phyloP scores from a whole-genome alignment of 2,797 vertebrate genomes.

The Parauchenoglanis ngamensis region DNA sequence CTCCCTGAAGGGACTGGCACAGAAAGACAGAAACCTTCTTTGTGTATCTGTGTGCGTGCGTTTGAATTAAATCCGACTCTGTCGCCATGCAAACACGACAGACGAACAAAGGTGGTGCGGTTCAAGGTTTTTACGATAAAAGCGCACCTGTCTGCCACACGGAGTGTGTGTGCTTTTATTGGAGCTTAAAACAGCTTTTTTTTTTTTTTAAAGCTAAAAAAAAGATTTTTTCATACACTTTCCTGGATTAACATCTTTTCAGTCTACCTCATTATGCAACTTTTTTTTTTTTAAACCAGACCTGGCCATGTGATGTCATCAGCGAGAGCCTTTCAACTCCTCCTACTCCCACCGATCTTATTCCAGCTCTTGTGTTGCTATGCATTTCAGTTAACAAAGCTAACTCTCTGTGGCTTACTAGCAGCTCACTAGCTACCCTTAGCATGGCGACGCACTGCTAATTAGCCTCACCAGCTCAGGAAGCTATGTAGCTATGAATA shows the following conservation, averaged over 20 bases:
- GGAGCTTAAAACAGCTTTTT: background rate
- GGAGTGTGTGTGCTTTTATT: background rate
- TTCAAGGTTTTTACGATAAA: constrained; percentile 56
- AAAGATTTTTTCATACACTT: background rate
- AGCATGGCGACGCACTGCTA: background rate
- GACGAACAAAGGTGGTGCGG: constrained; percentile 48
- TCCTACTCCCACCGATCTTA: background rate
- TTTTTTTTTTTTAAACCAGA: background rate
- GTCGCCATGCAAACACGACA: constrained; percentile 34
- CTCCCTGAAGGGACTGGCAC: constrained; percentile 43
- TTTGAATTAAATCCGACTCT: constrained; percentile 50
- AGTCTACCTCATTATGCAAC: too few species aligned
- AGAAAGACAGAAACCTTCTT: constrained; percentile 28
- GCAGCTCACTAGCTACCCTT: background rate
- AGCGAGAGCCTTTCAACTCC: background rate
- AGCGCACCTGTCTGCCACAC: constrained; percentile 51
- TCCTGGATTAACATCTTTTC: background rate
- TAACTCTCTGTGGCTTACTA: background rate
- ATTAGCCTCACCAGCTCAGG: background rate
- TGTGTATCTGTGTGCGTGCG: constrained; percentile 32
- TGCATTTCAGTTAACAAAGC: background rate
- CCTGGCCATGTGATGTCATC: background rate
- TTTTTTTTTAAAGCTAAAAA: background rate
- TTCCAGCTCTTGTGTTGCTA: background rate
- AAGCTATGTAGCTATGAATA: background rate